phyloP scores from a whole-genome alignment of 2,797 vertebrate species.

The Microtus californicus region DNA sequence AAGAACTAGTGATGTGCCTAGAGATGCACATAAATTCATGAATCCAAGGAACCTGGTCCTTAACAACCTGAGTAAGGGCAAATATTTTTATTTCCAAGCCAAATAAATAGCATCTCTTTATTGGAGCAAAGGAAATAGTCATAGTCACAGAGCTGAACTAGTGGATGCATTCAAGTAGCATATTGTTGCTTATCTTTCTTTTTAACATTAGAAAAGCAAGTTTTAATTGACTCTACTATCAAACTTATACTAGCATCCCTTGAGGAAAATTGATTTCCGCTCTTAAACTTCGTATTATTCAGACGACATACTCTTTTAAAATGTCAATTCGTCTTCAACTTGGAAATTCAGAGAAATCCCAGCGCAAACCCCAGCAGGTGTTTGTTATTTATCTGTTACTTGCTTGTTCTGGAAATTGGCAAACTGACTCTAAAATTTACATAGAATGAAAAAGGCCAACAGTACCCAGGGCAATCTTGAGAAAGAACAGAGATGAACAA shows the following conservation, averaged over 20 bases:
- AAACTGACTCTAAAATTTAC: slow-evolving; percentile 35
- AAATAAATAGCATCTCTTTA: not conserved
- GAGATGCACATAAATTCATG: not conserved
- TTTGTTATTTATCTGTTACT: not conserved
- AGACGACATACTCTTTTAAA: slow-evolving; percentile 15
- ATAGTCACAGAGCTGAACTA: not conserved
- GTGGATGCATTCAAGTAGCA: not conserved
- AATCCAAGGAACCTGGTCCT: not conserved
- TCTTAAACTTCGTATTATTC: slow-evolving; percentile 2
- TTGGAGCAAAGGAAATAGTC: not conserved
- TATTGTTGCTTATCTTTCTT: not conserved
- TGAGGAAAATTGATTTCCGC: not conserved
- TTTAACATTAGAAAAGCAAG: not conserved
- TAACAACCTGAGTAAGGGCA: not conserved
- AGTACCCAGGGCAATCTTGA: not conserved
- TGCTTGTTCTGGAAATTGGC: not conserved
- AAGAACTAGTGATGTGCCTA: not conserved
- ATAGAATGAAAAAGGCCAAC: slow-evolving; percentile 39
- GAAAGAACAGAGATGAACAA: not conserved
- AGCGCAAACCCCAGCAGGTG: not conserved
- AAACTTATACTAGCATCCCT: not conserved
- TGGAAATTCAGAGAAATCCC: not conserved
- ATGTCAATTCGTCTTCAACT: not conserved
- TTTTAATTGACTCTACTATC: slow-evolving; percentile 49
- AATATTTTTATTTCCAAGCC: not conserved